Conservation (phyloP, 2,113 vertebrate species). For the Dipodomys ordii region DNA sequence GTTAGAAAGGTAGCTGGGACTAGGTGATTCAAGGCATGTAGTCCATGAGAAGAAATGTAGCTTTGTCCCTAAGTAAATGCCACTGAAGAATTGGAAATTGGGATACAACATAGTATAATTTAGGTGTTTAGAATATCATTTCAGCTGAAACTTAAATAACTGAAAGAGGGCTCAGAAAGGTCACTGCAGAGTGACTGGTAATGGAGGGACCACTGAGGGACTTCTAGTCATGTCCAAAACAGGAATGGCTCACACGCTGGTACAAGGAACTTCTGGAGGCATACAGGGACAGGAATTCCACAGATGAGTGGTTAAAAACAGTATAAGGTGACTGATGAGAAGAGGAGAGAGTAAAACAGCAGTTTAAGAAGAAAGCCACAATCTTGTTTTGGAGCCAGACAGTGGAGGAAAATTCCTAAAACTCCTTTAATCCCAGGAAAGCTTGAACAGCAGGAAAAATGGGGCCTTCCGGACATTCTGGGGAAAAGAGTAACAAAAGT, state of each 20-base stretch:
- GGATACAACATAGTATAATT: background rate
- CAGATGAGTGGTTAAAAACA: background rate
- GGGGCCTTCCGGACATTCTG: background rate
- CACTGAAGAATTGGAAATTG: background rate
- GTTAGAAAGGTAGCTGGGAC: background rate
- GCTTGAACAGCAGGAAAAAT: fast-evolving
- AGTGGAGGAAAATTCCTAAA: too few species aligned
- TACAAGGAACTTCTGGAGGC: background rate
- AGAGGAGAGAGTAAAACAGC: background rate
- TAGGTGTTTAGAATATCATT: background rate
- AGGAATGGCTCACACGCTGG: background rate
- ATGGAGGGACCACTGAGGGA: background rate
- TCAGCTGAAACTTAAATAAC: background rate
- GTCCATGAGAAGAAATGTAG: background rate
- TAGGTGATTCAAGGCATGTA: fast-evolving
- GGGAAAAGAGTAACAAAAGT: background rate
- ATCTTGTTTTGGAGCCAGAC: background rate
- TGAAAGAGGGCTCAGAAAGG: background rate
- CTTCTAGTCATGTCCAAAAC: background rate
- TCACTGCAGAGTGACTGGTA: background rate
- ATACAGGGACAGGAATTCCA: background rate
- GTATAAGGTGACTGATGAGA: too few species aligned
- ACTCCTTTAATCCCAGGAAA: background rate
- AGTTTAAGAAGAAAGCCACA: background rate
- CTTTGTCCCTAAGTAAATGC: background rate